These are phyloP conservation scores for Vespertilio murinus DNA, from an alignment of 2,797 vertebrate genomes.

Conservation along the genomic window DNA sequence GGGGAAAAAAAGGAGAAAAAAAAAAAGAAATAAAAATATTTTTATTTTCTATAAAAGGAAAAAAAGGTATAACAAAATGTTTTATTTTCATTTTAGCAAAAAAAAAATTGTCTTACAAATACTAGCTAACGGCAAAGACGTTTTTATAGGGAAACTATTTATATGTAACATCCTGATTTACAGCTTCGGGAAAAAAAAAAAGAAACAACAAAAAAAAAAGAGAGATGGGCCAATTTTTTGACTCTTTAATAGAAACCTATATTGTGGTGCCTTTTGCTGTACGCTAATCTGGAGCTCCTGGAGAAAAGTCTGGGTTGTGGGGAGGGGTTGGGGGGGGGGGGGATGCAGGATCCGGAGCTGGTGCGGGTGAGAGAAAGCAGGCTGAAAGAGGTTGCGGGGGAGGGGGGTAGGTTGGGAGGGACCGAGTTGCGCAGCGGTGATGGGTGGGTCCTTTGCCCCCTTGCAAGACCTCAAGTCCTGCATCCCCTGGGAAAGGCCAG, in stretches of 20 bases:
- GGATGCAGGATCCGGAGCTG: neutral
- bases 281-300: conserved; percentile 88
- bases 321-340: neutral
- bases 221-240: conserved; percentile 98
- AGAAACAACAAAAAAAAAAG: conserved; percentile 82
- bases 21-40: conserved; percentile 88
- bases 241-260: conserved; percentile 98
- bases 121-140: conserved; percentile 97
- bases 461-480: neutral
- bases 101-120: conserved; percentile 99
- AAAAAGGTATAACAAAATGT: conserved; percentile 99
- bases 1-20: neutral
- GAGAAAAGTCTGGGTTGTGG: conserved; percentile 59
- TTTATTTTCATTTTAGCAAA: conserved; percentile 99
- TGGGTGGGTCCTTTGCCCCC: neutral
- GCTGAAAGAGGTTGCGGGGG: neutral
- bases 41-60: conserved; percentile 99
- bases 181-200: conserved; percentile 91
- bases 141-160: conserved; percentile 99
- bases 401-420: neutral
- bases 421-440: neutral
- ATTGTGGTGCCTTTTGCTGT: conserved; percentile 99
- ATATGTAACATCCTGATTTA: conserved; percentile 99
- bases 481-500: neutral
- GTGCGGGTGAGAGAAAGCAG: neutral